Base-by-base conservation (phyloP, 1,140 invertebrate genomes). In the Formica exsecta region DNA sequence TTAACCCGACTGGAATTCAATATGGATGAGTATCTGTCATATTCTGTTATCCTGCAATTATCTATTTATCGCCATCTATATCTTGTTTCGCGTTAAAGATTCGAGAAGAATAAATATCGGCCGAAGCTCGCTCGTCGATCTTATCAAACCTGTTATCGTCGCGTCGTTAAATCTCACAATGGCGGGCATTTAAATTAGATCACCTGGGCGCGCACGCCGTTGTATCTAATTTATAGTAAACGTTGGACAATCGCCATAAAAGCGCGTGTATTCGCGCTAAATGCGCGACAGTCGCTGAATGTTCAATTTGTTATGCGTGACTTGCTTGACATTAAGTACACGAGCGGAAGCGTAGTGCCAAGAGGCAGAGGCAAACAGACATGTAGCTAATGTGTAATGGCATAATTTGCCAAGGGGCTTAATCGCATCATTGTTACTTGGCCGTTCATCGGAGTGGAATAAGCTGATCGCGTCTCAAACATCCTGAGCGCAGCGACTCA, bases 341-440 rank as follows among this genome's bases (percentile, higher is more conserved):
- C 86, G 64, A 80, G 75, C 79, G 89, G 68, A 71, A 87, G 83
- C 89, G 87, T 89, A 92, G 90, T 88, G 91, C 89, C 91, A 93
- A 90, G 90, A 91, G 89, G 90, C 92, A 90, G 92, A 94, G 90
- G 88, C 89, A 92, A 92, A 90, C 84, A 89, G 90, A 91, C 90
- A 90, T 92, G 90, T 88, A 88, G 84, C 91, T 92, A 93, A 93
- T 90, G 91, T 88, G 92, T 92, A 93, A 93, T 92, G 93, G 91
- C 92, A 91, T 94, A 94, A 94, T 93, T 93, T 93, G 92, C 93
- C 90, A 92, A 92, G 88, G 88, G 90, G 89, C 91, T 93, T 95
- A 94, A 95, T 94, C 94, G 90, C 93, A 94, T 95, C 92, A 94
- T 93, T 93, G 93, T 94, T 95, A 92, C 91, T 95, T 93, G 92